A percentile compares a stretch with the other conserved stretches of the same genome.
These are phyloP conservation scores for Dendrolimus kikuchii DNA, from an alignment of 1,140 invertebrate species.

Conservation along the genomic window DNA sequence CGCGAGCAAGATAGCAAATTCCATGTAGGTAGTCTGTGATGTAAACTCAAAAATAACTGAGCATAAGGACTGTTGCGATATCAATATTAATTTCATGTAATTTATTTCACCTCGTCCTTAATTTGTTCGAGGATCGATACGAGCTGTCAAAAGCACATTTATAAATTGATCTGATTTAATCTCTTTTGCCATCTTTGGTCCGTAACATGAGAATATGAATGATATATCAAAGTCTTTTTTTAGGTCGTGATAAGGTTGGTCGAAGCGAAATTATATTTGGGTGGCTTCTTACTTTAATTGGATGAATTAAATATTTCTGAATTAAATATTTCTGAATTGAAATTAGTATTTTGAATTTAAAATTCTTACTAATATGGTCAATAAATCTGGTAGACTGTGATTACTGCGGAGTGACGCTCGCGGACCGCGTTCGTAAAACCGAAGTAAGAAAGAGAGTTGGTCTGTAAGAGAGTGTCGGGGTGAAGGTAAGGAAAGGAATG, in stretches of 20 bases:
- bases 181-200: slow-evolving; percentile 19
- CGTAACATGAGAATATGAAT: slow-evolving; percentile 29
- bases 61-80: not conserved
- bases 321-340: too few relatives aligned
- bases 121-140: slow-evolving; percentile 39
- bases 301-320: slow-evolving; percentile 47
- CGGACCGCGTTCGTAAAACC: too few relatives aligned
- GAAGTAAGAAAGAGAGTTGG: too few relatives aligned
- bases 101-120: slow-evolving; percentile 26
- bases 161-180: slow-evolving; percentile 45
- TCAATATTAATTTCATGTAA: slow-evolving; percentile 8
- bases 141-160: slow-evolving; percentile 32
- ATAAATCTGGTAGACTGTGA: too few relatives aligned
- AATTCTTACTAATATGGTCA: too few relatives aligned
- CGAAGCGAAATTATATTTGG: not conserved
- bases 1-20: too few relatives aligned
- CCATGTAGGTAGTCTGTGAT: too few relatives aligned
- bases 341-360: too few relatives aligned
- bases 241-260: slow-evolving; percentile 1
- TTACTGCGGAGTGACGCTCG: too few relatives aligned
- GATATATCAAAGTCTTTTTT: slow-evolving; percentile 51
- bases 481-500: too few relatives aligned
- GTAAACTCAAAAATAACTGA: too few relatives aligned
- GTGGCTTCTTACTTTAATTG: slow-evolving; percentile 9
- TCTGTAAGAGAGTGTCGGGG: too few relatives aligned